phyloP scores from a whole-genome alignment of 1,140 invertebrate species.

The Apis florea region DNA sequence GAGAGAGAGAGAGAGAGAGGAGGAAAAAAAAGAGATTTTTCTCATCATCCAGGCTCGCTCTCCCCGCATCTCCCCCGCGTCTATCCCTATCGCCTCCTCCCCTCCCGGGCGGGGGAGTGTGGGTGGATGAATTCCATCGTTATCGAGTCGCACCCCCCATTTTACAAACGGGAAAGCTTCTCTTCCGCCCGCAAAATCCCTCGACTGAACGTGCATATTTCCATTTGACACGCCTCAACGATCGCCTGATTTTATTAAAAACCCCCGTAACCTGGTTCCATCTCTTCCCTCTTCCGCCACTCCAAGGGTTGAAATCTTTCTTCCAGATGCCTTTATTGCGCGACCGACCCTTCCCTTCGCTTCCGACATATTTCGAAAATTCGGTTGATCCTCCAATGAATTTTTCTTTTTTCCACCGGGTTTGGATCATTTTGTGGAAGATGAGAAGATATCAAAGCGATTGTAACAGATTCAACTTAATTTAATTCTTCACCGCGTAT shows the following conservation, averaged over 20 bases:
- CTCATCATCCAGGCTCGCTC: constrained; percentile 36
- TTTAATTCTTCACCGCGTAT: no score
- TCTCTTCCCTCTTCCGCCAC: constrained; percentile 18
- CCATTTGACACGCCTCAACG: constrained; percentile 68
- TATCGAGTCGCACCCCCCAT: constrained; percentile 69
- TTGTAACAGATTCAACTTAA: no score
- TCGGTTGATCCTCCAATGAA: no score
- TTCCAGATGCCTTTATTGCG: constrained; percentile 33
- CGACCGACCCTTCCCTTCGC: no score
- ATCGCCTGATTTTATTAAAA: constrained; percentile 72
- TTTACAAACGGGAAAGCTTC: constrained; percentile 64
- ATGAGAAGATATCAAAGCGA: no score
- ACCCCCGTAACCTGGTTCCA: constrained; percentile 63
- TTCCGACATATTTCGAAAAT: no score
- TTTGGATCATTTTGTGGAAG: no score
- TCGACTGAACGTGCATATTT: constrained; percentile 69
- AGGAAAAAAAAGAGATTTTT: constrained; percentile 55
- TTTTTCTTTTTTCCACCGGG: no score
- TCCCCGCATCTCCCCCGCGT: neutral
- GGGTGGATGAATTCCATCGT: constrained; percentile 68
- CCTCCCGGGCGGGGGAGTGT: constrained; percentile 13
- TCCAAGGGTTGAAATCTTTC: constrained; percentile 42
- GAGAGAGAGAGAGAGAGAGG: no score
- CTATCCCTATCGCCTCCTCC: neutral
- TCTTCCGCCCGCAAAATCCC: constrained; percentile 68